Evolutionary conservation across 1,140 invertebrate species (phyloP), one percentile per base, ranked within the genome.

Genomic region (Meloidogyne floridensis): DNA sequence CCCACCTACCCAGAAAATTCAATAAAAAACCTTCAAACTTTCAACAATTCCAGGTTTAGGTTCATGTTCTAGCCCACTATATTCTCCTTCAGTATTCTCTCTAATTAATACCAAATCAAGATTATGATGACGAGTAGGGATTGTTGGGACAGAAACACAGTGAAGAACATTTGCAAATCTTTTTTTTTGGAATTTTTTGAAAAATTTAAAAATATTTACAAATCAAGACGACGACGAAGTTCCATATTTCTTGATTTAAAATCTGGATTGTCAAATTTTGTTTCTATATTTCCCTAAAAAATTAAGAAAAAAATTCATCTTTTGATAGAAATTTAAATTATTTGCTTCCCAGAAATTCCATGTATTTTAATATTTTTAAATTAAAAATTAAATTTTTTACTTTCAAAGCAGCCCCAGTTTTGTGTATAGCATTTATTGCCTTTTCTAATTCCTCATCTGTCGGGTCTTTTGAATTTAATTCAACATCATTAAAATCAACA

Each of bases 61-160:
- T 91, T 97, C 95, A 91, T 99, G 97, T 90, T 99, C 98, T 89
- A 98, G 92, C 93, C 98, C 98, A 83, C 95, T 94, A 87, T 92
- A 92, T 87, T 92, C 92, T 76, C 92, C 92, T 84, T 92, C 92
- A 42, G 92, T 92, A 86, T 99, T 99, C 91, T 99, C 96, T 87
- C 95, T 92, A 43, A 83, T 83, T 51, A 83, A 69, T 32, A 83
- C 82, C 90, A 98, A 93, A 91, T 99, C 95, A 82, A 99, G 94
- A 91, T 96, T 93, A 84, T 94, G 93, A 84, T 98, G 96, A 13
- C 95, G 93, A 0, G 95, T 94, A 3, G 92, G 92, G 47, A 98
- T 93, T 3, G 95, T 96, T 18, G 94, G 93, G 89, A 95, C 96
- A 0, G 95, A 96, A 86, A 96, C 95, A 91, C 96, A 98, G 87